A percentile compares a stretch with the other conserved stretches of the same genome.
Conservation (phyloP, 2,888 invertebrate genomes). For the Mamestra brassicae region DNA sequence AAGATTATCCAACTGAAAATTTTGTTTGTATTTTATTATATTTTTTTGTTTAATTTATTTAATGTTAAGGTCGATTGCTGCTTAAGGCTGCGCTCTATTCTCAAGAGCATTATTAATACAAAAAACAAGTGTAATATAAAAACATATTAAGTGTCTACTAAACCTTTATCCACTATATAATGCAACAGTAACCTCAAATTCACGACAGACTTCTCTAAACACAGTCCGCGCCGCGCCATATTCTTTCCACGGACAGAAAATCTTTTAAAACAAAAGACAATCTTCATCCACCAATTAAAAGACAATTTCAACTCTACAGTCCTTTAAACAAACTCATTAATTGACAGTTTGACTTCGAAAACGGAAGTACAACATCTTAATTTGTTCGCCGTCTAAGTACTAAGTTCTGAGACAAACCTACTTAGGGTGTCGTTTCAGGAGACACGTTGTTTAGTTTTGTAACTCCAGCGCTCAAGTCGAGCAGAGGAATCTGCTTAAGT, state of each 20-base stretch:
- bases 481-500: conserved; percentile 67
- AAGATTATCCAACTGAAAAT: neutral
- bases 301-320: conserved; percentile 13
- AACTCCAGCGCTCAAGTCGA: conserved; percentile 61
- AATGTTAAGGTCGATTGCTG: too few species aligned
- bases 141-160: too few species aligned
- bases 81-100: neutral
- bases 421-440: conserved; percentile 62
- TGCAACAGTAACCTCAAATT: neutral
- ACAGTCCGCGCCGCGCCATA: neutral
- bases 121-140: neutral
- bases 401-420: conserved; percentile 65
- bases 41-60: neutral
- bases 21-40: neutral
- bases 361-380: conserved; percentile 58
- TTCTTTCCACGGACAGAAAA: conserved; percentile 12
- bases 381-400: conserved; percentile 49
- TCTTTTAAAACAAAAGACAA: conserved; percentile 19
- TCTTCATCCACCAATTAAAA: conserved; percentile 36
- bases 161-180: too few species aligned
- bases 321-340: conserved; percentile 36
- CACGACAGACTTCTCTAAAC: neutral
- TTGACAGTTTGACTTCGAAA: conserved; percentile 46
- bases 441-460: conserved; percentile 67
- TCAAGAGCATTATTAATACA: neutral